These are phyloP conservation scores for Leptinotarsa undecemlineata DNA, from an alignment of 1,140 invertebrate species.

Conservation along the genomic window DNA sequence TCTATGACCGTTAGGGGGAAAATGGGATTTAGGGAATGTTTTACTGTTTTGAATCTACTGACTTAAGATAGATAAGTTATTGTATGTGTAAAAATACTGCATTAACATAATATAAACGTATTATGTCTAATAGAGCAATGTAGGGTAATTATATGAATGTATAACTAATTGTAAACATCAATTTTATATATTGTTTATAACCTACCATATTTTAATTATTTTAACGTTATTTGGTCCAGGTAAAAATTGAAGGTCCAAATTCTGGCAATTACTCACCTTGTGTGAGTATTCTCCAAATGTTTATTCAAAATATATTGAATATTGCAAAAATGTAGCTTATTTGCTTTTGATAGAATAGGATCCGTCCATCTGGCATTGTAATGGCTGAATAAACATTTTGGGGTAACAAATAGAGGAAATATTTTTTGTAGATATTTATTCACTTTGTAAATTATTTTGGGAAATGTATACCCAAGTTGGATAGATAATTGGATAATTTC, in stretches of 20 bases:
- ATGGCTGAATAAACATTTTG: conserved; percentile 3
- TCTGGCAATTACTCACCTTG: not conserved
- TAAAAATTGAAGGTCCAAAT: not conserved
- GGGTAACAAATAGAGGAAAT: conserved; percentile 1
- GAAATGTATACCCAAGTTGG: not conserved
- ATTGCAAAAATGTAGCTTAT: not conserved
- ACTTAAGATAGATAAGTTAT: not conserved
- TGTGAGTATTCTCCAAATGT: not conserved
- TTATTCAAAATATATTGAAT: conserved; percentile 9
- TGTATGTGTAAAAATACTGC: conserved; percentile 1
- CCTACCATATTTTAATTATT: not conserved
- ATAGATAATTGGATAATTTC: not conserved
- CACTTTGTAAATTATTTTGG: not conserved
- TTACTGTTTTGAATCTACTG: not conserved
- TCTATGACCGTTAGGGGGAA: no score
- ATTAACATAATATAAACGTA: conserved; percentile 5
- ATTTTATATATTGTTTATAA: not conserved
- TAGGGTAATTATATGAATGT: conserved; percentile 8
- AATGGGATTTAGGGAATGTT: not conserved
- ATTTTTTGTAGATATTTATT: conserved; percentile 1
- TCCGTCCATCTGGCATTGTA: conserved; percentile 7
- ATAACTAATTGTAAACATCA: not conserved
- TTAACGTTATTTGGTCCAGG: not conserved
- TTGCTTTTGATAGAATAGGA: conserved; percentile 6
- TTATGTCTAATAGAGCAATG: not conserved